phyloP scores from a whole-genome alignment of 2,113 vertebrate species.

The Felis chaus region DNA sequence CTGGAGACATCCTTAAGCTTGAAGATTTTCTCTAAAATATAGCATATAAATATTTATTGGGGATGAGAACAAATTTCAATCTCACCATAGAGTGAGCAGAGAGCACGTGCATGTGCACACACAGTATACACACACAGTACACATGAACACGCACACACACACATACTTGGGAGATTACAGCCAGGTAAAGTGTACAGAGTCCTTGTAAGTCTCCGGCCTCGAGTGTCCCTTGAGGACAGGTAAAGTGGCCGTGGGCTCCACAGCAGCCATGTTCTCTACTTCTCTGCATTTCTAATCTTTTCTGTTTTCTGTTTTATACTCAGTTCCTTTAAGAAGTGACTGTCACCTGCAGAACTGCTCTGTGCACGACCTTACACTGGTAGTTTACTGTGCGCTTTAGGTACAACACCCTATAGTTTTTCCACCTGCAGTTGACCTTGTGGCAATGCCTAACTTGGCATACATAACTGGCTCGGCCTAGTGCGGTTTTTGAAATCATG shows the following conservation, averaged over 20 bases:
- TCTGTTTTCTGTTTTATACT: not conserved
- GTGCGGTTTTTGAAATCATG: not conserved
- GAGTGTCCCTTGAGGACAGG: not conserved
- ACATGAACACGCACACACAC: no score
- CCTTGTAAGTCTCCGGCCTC: not conserved
- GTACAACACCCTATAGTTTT: not conserved
- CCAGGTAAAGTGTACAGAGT: not conserved
- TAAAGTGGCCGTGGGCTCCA: not conserved
- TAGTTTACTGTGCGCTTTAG: not conserved
- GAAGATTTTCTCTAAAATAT: not conserved
- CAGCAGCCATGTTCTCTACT: not conserved
- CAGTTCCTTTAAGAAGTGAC: not conserved
- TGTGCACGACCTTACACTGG: not conserved
- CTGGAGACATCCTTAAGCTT: not conserved
- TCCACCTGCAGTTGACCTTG: not conserved
- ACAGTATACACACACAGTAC: not conserved
- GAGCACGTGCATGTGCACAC: accelerated
- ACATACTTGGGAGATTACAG: not conserved
- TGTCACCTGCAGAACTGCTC: not conserved
- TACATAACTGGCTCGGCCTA: not conserved
- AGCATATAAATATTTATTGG: not conserved
- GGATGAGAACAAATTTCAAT: not conserved
- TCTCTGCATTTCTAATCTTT: not conserved
- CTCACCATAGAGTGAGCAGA: not conserved
- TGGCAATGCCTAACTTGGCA: not conserved